Evolutionary conservation across 2,797 vertebrate species (phyloP).

Genomic region (Phylloscopus collybita): DNA sequence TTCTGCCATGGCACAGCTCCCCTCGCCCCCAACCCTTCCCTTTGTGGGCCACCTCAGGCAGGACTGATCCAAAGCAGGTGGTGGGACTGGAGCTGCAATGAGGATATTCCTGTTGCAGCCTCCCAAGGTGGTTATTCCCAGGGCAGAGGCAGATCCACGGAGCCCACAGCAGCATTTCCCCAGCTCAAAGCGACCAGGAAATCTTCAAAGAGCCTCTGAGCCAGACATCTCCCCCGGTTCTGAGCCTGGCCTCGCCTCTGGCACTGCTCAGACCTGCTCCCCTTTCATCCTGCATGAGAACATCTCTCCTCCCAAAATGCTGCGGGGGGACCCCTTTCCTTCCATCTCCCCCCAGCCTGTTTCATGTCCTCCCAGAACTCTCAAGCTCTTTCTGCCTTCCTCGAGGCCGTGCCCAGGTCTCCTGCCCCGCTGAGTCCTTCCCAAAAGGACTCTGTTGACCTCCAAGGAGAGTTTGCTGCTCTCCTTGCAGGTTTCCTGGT

Average conservation of each 20-base stretch:
- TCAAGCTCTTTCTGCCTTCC: neutral
- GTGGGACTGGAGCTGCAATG: neutral
- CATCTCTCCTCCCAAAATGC: neutral
- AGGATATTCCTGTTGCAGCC: neutral
- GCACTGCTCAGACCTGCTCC: neutral
- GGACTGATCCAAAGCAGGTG: neutral
- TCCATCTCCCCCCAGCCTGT: neutral
- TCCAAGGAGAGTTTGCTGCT: neutral
- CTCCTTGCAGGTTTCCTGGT: neutral
- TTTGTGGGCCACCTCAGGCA: neutral
- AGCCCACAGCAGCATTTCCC: neutral
- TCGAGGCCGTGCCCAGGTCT: neutral
- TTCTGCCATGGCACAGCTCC: neutral
- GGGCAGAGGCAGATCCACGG: neutral
- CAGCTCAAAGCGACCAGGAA: neutral
- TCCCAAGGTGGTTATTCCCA: neutral
- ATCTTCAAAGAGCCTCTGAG: conserved; percentile 43
- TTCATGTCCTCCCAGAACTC: neutral
- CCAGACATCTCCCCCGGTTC: accelerated
- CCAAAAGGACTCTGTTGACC: neutral
- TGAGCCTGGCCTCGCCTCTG: accelerated
- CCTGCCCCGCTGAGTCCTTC: neutral
- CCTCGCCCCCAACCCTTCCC: accelerated
- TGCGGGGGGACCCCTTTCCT: neutral
- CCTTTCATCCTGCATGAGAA: conserved; percentile 11